Percentiles rank a stretch among this genome's conserved stretches.
Evolutionary conservation across 2,113 vertebrate genomes (phyloP).

Genomic region (Dolichotis patagonum): DNA sequence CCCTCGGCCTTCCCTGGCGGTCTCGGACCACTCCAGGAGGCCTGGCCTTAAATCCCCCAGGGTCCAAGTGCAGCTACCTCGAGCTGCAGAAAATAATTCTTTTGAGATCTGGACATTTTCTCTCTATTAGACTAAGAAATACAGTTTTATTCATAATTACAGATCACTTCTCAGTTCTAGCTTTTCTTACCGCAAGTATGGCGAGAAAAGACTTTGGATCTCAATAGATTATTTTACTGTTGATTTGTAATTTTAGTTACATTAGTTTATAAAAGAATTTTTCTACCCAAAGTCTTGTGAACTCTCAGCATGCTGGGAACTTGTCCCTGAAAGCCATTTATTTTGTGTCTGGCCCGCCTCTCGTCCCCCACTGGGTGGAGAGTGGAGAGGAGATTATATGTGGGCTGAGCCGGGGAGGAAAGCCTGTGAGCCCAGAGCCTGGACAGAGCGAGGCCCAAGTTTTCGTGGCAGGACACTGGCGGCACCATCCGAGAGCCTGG

Average conservation of each 20-base stretch:
- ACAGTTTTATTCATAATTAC: background rate
- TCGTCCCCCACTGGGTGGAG: background rate
- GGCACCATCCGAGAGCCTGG: background rate
- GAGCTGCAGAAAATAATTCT: background rate
- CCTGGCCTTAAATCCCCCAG: background rate
- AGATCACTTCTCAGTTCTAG: background rate
- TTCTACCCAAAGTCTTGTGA: background rate
- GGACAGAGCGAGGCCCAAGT: background rate
- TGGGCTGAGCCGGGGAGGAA: background rate
- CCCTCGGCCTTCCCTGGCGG: background rate
- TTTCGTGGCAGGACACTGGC: background rate
- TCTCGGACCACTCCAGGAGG: background rate
- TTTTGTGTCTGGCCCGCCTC: background rate
- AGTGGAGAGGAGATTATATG: background rate
- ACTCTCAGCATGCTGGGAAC: background rate
- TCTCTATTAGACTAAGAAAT: background rate
- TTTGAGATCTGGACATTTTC: background rate
- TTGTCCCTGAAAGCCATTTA: background rate
- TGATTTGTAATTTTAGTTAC: constrained; percentile 5
- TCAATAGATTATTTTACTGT: background rate
- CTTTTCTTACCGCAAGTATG: background rate
- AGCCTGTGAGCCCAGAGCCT: background rate
- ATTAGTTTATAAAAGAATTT: constrained; percentile 42
- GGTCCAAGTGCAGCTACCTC: background rate
- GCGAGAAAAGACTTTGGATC: background rate